Conservation (phyloP, 2,113 vertebrate species). For the Setophaga coronata region DNA sequence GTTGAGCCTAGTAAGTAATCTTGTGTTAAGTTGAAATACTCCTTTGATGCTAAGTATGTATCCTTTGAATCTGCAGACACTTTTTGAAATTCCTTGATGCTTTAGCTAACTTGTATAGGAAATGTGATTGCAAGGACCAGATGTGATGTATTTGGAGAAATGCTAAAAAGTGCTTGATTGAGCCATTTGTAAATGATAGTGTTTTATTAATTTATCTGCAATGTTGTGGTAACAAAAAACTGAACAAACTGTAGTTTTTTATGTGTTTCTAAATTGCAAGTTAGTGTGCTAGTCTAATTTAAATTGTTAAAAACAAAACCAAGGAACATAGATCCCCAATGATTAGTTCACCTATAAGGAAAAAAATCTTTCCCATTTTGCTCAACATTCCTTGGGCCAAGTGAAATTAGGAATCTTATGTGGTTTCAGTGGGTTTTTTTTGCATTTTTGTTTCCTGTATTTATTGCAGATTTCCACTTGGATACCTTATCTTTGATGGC, state of each 20-base stretch:
- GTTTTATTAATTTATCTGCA: constrained; percentile 20
- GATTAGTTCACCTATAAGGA: constrained; percentile 16
- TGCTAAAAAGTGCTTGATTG: not conserved
- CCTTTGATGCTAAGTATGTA: not conserved
- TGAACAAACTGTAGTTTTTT: not conserved
- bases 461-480: constrained; percentile 72
- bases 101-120: constrained; percentile 4
- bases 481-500: constrained; percentile 73
- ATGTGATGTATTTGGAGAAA: not conserved
- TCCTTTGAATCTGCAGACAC: constrained; percentile 7
- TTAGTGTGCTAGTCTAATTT: not conserved
- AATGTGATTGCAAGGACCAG: constrained; percentile 28
- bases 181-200: constrained; percentile 2
- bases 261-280: constrained; percentile 41
- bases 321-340: not conserved
- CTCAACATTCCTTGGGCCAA: constrained; percentile 65
- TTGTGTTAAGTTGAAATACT: not conserved
- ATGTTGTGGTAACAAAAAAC: constrained; percentile 28
- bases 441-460: constrained; percentile 73
- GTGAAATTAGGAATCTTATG: constrained; percentile 65
- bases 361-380: constrained; percentile 39
- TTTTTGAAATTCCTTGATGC: not conserved
- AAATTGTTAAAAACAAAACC: constrained; percentile 13
- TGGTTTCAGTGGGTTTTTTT: constrained; percentile 73
- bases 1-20: constrained; percentile 3